These are phyloP conservation scores for Oriolus oriolus DNA, from an alignment of 2,113 vertebrate genomes.

Conservation along the genomic window DNA sequence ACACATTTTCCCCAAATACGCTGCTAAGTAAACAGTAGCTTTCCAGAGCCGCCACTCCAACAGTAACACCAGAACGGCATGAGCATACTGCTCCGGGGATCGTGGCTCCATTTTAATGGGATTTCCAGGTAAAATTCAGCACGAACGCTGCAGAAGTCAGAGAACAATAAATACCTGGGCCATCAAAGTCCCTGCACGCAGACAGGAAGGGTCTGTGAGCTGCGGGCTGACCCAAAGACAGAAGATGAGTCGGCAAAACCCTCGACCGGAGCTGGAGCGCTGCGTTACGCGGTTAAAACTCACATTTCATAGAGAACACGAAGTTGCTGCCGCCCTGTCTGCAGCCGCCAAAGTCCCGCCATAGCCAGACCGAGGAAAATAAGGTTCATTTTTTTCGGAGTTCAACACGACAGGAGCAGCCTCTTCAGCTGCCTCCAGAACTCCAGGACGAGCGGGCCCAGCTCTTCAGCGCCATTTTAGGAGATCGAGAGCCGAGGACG, in stretches of 20 bases:
- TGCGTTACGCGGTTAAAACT: neutral
- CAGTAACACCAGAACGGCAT: accelerated
- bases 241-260: neutral
- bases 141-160: neutral
- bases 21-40: neutral
- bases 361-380: accelerated
- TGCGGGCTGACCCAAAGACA: neutral
- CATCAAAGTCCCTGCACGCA: accelerated
- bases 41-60: neutral
- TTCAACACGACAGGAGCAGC: accelerated
- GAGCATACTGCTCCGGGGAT: neutral
- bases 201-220: neutral
- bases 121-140: neutral
- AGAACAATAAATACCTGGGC: accelerated
- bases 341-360: neutral
- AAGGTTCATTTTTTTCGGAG: accelerated
- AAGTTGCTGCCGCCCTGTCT: neutral
- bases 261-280: neutral
- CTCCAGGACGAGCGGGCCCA: neutral
- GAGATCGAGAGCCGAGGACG: no score
- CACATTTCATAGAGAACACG: neutral
- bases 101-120: accelerated
- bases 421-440: neutral
- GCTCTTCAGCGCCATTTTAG: conserved; percentile 28
- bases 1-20: neutral